phyloP scores from a whole-genome alignment of 2,113 vertebrate genomes.

The Siphamia tubifer region DNA sequence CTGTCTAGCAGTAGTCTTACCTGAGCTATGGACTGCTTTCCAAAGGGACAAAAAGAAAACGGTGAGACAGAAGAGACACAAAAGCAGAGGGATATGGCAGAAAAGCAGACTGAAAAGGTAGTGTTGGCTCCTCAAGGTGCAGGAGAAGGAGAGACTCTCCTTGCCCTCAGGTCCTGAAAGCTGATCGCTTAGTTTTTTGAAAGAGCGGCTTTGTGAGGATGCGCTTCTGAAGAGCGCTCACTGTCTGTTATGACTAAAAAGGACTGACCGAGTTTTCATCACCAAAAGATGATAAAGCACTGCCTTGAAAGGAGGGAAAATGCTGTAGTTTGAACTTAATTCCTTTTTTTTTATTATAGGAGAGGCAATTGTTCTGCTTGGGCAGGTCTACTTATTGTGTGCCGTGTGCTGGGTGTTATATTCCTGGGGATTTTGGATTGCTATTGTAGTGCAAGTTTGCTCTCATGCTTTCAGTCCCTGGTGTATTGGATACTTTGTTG shows the following conservation, averaged over 20 bases:
- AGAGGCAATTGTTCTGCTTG: constrained; percentile 49
- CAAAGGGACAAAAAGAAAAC: background rate
- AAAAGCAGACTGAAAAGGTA: constrained; percentile 32
- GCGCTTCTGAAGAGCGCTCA: constrained; percentile 57
- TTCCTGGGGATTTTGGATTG: constrained; percentile 48
- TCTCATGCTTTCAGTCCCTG: constrained; percentile 52
- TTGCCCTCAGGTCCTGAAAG: constrained; percentile 72
- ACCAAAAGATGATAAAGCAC: constrained; percentile 59
- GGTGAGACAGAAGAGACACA: constrained; percentile 29
- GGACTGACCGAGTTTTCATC: constrained; percentile 69
- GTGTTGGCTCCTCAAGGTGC: constrained; percentile 43
- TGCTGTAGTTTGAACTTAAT: constrained; percentile 55
- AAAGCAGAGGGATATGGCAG: constrained; percentile 23
- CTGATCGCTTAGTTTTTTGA: constrained; percentile 56
- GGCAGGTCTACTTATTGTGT: constrained; percentile 51
- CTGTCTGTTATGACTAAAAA: constrained; percentile 72
- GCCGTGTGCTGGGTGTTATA: constrained; percentile 48
- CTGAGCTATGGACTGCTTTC: constrained; percentile 25
- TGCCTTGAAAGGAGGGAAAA: constrained; percentile 45
- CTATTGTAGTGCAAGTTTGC: constrained; percentile 44
- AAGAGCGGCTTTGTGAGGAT: constrained; percentile 68
- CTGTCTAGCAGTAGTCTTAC: constrained; percentile 25
- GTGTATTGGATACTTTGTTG: constrained; percentile 53
- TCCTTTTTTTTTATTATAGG: constrained; percentile 43
- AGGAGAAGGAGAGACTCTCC: constrained; percentile 52